Percentiles rank a stretch among this genome's conserved stretches.
phyloP scores from a whole-genome alignment of 35 echinoderm and acorn worm genomes.

The Diadema setosum region DNA sequence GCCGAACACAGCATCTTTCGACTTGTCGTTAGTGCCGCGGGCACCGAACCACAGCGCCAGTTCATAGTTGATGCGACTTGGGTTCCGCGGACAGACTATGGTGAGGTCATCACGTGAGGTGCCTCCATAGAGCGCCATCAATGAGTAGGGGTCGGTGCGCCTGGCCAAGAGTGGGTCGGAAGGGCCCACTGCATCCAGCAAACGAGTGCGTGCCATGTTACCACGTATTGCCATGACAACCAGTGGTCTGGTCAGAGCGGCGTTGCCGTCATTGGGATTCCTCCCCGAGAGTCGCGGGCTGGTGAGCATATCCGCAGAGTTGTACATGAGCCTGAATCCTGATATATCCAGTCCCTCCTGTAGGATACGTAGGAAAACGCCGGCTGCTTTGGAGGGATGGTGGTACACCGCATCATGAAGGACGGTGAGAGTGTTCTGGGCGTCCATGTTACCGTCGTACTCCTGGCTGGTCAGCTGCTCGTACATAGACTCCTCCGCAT shows the following conservation, averaged over 20 bases:
- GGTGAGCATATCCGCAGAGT: constrained; percentile 12
- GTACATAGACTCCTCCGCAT: constrained; percentile 42
- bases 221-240: constrained; percentile 75
- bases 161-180: constrained; percentile 82
- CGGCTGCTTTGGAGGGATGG: constrained; percentile 43
- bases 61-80: constrained; percentile 78
- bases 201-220: constrained; percentile 48
- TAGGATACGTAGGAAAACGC: constrained; percentile 60
- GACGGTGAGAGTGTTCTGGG: constrained; percentile 88
- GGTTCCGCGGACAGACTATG: constrained; percentile 83
- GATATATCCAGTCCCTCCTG: constrained; percentile 79
- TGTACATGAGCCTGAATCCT: constrained; percentile 77
- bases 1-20: background rate
- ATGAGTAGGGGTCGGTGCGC: constrained; percentile 82
- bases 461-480: constrained; percentile 20
- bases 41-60: constrained; percentile 90
- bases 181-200: constrained; percentile 82
- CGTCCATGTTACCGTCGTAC: constrained; percentile 42
- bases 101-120: constrained; percentile 54
- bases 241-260: constrained; percentile 15
- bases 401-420: constrained; percentile 67
- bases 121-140: constrained; percentile 82
- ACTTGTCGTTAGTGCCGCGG: constrained; percentile 61
- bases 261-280: background rate
- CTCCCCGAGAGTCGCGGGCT: background rate